Base-by-base conservation (phyloP, 2,888 invertebrate species). In the Agrotis ipsilon region DNA sequence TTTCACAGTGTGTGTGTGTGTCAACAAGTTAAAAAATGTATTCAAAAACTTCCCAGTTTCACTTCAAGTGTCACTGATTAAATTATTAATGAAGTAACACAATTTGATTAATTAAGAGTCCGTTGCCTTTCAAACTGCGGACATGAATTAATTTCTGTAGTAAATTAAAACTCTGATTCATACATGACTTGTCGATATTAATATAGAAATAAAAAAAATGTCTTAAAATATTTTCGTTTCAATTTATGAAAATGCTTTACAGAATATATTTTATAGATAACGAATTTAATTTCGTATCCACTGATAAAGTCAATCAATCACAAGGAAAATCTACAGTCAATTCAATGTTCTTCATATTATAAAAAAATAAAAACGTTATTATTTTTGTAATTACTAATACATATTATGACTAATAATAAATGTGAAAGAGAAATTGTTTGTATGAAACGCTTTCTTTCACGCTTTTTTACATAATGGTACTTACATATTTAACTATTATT, bases 41-140 rank as follows among this genome's bases (percentile, higher is more conserved):
- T 60, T 60, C 43, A 13, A 59, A 62, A 45, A 63, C 19, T 64
- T 49, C n/a, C n/a, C 62, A 80, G 24, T 52, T 24, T 68, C 32
- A 60, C 43, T 62, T 24, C 32, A 55, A 68, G 51, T 62, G 69
- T 57, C 76, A 57, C 21, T 60, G 54, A 63, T 68, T 76, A 52
- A 52, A 80, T 80, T 75, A 46, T 68, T 51, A 80, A 67, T 80
- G 49, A 54, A 54, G 55, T 46, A 46, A n/a, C 61, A 48, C 51
- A 51, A 60, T 68, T 63, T 76, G 51, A 77, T 80, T 80, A 75
- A 77, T 77, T 80, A 52, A 81, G 39, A 64, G 51, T 45, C 48
- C n/a, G 60, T 32, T 74, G 61, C 67, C 58, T 49, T 74, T 49
- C 16, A 80, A 67, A 69, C 45, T 68, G 68, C 3, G 24, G 24